A percentile compares a stretch with the other conserved stretches of the same genome.
Conservation (phyloP, 1,140 invertebrate species). For the Periplaneta americana region DNA sequence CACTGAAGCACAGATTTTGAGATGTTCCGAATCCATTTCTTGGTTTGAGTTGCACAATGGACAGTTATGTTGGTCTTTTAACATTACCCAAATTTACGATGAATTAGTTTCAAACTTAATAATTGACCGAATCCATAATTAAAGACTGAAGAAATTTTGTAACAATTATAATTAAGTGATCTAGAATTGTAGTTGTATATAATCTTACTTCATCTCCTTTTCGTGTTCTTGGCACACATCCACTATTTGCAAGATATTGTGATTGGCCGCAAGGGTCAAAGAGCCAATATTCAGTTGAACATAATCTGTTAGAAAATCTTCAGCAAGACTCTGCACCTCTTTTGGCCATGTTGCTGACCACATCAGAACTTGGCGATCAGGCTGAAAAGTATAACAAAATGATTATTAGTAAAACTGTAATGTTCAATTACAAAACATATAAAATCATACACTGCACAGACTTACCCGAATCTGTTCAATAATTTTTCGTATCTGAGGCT, state of each 20-base stretch:
- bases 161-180: too few species aligned
- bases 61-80: too few species aligned
- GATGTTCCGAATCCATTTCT: too few species aligned
- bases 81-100: too few species aligned
- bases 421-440: neutral
- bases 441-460: neutral
- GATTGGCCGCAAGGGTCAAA: slow-evolving; percentile 57
- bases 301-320: slow-evolving; percentile 58
- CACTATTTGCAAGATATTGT: slow-evolving; percentile 63
- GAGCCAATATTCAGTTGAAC: slow-evolving; percentile 62
- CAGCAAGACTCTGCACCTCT: slow-evolving; percentile 66
- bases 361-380: slow-evolving; percentile 87
- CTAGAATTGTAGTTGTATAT: too few species aligned
- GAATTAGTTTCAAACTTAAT: too few species aligned
- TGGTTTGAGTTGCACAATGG: too few species aligned
- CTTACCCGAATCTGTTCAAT: slow-evolving; percentile 84
- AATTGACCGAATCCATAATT: too few species aligned
- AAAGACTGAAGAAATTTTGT: too few species aligned
- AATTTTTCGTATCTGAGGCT: slow-evolving; percentile 97
- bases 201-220: slow-evolving; percentile 35
- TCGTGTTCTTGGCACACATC: slow-evolving; percentile 52
- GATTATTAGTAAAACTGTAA: neutral
- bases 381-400: slow-evolving; percentile 31
- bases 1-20: too few species aligned
- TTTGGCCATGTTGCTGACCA: slow-evolving; percentile 99